A percentile compares a stretch with the other conserved stretches of the same genome.
Evolutionary conservation across 2,797 vertebrate species (phyloP).

Genomic region (Chaetophractus vellerosus): DNA sequence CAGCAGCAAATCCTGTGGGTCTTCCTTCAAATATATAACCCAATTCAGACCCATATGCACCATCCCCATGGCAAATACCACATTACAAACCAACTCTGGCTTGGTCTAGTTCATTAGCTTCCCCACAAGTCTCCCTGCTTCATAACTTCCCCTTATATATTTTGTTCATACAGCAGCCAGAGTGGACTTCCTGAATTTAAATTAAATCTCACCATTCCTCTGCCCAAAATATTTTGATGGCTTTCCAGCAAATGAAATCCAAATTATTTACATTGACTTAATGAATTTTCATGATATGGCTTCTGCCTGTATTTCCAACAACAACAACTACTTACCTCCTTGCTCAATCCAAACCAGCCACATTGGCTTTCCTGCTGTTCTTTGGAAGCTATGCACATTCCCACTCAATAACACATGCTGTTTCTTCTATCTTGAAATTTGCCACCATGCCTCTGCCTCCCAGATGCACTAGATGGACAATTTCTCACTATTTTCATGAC

Average conservation of each 20-base stretch:
- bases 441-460: background rate
- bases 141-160: background rate
- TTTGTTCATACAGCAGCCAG: background rate
- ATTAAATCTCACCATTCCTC: background rate
- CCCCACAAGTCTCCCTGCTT: background rate
- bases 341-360: background rate
- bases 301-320: background rate
- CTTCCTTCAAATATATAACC: conserved; percentile 31
- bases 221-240: background rate
- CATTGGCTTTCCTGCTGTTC: background rate
- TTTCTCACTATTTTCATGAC: background rate
- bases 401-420: background rate
- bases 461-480: background rate
- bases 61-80: background rate
- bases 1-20: background rate
- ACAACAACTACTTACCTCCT: background rate
- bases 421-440: conserved; percentile 2
- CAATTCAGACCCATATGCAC: background rate
- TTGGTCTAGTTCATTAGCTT: background rate
- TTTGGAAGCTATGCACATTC: background rate
- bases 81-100: background rate
- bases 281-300: too few relatives aligned
- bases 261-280: background rate
- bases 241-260: background rate
- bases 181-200: background rate